Base-by-base conservation (phyloP, 1,140 invertebrate species). In the Ceratina japonica region DNA sequence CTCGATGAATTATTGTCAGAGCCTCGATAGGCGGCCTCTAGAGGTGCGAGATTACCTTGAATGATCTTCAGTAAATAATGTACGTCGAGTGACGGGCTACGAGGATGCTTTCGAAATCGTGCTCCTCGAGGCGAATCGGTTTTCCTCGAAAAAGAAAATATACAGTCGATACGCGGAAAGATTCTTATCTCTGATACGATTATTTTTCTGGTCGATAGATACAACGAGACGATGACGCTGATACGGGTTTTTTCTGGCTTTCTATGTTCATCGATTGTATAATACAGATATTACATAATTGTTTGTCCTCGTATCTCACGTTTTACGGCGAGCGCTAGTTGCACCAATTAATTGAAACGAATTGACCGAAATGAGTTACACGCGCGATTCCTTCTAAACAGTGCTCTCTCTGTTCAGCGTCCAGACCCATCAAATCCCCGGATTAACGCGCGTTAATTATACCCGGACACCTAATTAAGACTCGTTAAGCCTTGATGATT, bases 391-490 rank as follows among this genome's bases (percentile, higher is more conserved):
- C 10, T 44, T 44, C 37, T 10, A 44, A 8, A 44, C 37, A 44
- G 10, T 44, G 10, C 5, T 44, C 37, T 10, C 5, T 44, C 37
- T 10, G 10, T 44, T 44, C 37, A 44, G 37, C 37, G 10, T 44
- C 37, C 5, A 44, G 18, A 20, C 54, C 5, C 15, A 2, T 16
- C 15, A 64, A 69, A 79, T 74, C 24, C 0, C 13, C 24, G 18
- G 73, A 79, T 69, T 73, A 73, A 61, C 27, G 15, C 49, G 51
- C 12, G 49, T 75, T 83, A 79, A 83, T 83, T 79, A 24, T 44
- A 44, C 10, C 24, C 16, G 52, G 37, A 7, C 52, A 20, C 24
- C 37, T 78, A 8, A 37, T 83, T 69, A 31, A 75, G 24, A 31
- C 44, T 3, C 52, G 59, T 83, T 79, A 79, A 69, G 8, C 0